Evolutionary conservation across 2,888 invertebrate species (phyloP).

Genomic region (Rotaria sp.): DNA sequence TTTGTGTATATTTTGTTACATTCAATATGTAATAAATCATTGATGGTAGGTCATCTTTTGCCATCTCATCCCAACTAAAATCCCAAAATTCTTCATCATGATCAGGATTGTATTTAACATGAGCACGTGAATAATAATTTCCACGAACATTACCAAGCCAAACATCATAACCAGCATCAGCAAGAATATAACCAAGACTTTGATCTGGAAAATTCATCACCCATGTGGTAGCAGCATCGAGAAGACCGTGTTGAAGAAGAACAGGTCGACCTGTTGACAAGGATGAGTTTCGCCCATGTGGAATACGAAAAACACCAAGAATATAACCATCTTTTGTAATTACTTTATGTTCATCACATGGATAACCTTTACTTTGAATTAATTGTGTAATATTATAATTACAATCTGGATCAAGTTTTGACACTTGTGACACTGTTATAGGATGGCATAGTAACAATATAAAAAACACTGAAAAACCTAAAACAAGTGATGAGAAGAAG

Average conservation of each 20-base stretch:
- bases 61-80: too few relatives aligned
- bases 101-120: constrained; percentile 60
- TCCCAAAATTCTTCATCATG: constrained; percentile 65
- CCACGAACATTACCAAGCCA: constrained; percentile 80
- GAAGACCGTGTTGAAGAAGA: constrained; percentile 62
- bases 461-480: background rate
- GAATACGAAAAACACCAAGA: constrained; percentile 73
- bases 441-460: background rate
- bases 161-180: constrained; percentile 62
- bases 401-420: background rate
- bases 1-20: constrained; percentile 60
- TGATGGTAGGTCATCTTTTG: constrained; percentile 77
- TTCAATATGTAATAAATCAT: constrained; percentile 68
- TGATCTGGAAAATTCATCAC: constrained; percentile 65
- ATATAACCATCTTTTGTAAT: constrained; percentile 74
- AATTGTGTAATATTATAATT: constrained; percentile 43
- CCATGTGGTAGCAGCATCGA: constrained; percentile 73
- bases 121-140: constrained; percentile 68
- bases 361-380: constrained; percentile 53
- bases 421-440: too few relatives aligned
- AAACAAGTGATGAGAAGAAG: background rate
- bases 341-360: constrained; percentile 47
- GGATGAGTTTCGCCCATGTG: constrained; percentile 49
- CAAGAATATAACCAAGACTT: constrained; percentile 54
- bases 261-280: constrained; percentile 46